Evolutionary conservation across 2,113 vertebrate species (phyloP).

Genomic region (Budorcas taxicolor): DNA sequence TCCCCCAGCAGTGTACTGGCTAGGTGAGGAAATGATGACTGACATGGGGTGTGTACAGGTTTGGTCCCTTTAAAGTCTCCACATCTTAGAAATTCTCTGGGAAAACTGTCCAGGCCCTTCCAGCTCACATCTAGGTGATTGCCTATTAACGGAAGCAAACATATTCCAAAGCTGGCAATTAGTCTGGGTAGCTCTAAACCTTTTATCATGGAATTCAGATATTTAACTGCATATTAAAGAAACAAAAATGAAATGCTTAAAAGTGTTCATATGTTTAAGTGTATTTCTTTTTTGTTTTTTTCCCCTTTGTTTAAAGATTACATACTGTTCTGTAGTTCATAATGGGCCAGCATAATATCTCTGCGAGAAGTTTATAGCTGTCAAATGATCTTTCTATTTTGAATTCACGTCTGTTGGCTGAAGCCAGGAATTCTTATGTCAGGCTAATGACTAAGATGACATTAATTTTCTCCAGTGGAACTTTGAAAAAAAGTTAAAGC

Average conservation of each 20-base stretch:
- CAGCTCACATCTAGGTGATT: neutral
- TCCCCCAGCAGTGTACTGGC: neutral
- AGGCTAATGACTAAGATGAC: neutral
- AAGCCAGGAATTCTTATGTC: neutral
- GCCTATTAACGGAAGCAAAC: neutral
- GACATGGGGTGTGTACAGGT: neutral
- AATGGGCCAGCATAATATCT: neutral
- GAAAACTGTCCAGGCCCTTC: neutral
- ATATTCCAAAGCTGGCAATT: neutral
- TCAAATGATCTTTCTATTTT: conserved; percentile 7
- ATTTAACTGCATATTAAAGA: conserved; percentile 34
- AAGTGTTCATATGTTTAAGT: conserved; percentile 26
- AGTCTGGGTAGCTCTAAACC: neutral
- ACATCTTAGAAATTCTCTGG: neutral
- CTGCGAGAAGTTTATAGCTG: neutral
- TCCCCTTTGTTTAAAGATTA: neutral
- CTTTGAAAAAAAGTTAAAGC: neutral
- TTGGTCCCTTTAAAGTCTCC: neutral
- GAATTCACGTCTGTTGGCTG: conserved; percentile 24
- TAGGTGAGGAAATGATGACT: neutral
- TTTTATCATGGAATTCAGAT: conserved; percentile 21
- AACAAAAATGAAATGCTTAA: conserved; percentile 6
- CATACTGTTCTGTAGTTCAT: neutral
- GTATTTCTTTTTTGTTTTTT: neutral
- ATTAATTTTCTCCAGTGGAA: neutral